Conservation (phyloP, 2,888 invertebrate species). For the Pheosia gnoma region DNA sequence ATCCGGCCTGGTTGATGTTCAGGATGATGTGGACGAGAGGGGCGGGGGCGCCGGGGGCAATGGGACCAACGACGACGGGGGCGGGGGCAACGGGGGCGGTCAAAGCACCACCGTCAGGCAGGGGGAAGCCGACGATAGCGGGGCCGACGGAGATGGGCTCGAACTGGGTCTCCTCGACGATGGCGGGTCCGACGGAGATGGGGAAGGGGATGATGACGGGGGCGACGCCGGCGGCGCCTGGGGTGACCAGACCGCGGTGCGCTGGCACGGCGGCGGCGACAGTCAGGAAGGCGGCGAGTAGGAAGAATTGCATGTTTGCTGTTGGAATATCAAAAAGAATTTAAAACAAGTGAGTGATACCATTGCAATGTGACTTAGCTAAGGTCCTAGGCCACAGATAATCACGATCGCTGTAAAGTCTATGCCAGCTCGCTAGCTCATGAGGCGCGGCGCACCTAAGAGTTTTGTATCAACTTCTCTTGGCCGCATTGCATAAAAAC, state of each 20-base stretch:
- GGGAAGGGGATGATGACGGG: constrained; percentile 25
- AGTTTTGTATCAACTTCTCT: neutral
- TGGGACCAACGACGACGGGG: constrained; percentile 15
- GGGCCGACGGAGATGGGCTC: constrained; percentile 38
- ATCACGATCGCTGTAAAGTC: no score
- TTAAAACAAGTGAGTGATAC: no score
- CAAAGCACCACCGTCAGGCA: constrained; percentile 22
- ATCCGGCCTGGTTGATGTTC: constrained; percentile 40
- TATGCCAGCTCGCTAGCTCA: no score
- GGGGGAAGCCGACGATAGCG: constrained; percentile 32
- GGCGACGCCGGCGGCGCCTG: constrained; percentile 31
- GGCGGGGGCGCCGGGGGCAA: constrained; percentile 19
- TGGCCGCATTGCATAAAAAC: no score
- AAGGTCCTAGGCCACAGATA: no score
- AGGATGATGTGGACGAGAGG: constrained; percentile 47
- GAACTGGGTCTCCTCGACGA: constrained; percentile 7
- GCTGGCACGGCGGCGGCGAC: constrained; percentile 38
- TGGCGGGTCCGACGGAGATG: constrained; percentile 26
- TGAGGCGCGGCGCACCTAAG: no score
- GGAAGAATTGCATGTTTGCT: constrained; percentile 36
- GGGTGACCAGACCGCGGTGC: constrained; percentile 32
- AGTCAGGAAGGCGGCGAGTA: constrained; percentile 34
- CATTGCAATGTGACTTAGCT: no score
- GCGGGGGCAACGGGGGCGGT: constrained; percentile 15
- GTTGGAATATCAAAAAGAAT: neutral